phyloP scores from a whole-genome alignment of 2,113 vertebrate genomes.

The Plestiodon gilberti region DNA sequence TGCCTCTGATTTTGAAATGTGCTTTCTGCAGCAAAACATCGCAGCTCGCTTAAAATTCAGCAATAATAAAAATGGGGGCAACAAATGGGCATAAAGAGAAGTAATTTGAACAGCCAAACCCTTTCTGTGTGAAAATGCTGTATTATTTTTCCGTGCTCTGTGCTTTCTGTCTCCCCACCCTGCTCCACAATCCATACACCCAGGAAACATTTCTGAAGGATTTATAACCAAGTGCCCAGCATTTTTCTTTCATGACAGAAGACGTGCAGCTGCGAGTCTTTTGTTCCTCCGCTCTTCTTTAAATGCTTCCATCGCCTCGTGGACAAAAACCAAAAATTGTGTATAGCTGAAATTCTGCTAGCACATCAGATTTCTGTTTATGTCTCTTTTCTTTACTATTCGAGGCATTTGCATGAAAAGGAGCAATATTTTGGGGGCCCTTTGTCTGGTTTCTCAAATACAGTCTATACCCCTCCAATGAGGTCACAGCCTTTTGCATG shows the following conservation, averaged over 20 bases:
- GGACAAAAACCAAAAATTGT: constrained; percentile 53
- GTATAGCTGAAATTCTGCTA: constrained; percentile 62
- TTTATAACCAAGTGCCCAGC: constrained; percentile 24
- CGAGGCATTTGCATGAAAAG: constrained; percentile 58
- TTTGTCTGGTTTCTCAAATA: constrained; percentile 46
- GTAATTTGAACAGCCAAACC: constrained; percentile 44
- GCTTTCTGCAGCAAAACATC: constrained; percentile 61
- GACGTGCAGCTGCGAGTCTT: constrained; percentile 66
- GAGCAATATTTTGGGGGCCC: constrained; percentile 19
- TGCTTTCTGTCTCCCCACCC: constrained; percentile 39
- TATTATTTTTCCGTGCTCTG: constrained; percentile 34
- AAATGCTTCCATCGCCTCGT: constrained; percentile 56
- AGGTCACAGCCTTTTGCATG: neutral
- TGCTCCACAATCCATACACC: neutral
- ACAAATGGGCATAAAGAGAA: constrained; percentile 55
- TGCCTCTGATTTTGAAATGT: constrained; percentile 58
- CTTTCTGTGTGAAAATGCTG: constrained; percentile 35
- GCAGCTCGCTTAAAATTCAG: constrained; percentile 50
- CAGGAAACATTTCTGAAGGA: constrained; percentile 26
- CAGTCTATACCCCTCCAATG: constrained; percentile 1
- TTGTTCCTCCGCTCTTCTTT: constrained; percentile 63
- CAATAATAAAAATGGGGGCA: constrained; percentile 35
- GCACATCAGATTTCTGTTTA: constrained; percentile 54
- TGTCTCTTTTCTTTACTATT: neutral
- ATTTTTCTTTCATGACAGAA: constrained; percentile 58